Percentiles rank a stretch among this genome's conserved stretches.
Evolutionary conservation across 2,888 invertebrate genomes (phyloP).

Genomic region (Tenodera sinensis): DNA sequence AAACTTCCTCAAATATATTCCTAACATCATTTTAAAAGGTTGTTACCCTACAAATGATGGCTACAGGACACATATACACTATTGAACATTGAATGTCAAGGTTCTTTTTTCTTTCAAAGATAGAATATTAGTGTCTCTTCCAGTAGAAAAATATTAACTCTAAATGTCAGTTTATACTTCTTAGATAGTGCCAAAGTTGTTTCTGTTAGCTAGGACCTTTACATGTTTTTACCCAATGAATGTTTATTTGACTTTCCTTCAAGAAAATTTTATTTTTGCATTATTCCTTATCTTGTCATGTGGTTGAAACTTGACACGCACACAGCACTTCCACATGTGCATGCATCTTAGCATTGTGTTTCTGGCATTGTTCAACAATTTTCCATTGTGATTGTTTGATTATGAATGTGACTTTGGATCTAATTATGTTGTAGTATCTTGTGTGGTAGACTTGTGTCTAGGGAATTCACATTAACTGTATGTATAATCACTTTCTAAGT

Average conservation of each 20-base stretch:
- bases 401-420: neutral
- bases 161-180: neutral
- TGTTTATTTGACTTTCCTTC: neutral
- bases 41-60: too few relatives aligned
- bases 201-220: neutral
- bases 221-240: neutral
- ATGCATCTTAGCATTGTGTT: neutral
- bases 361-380: neutral
- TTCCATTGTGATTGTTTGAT: neutral
- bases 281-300: neutral
- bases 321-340: neutral
- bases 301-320: neutral
- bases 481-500: too few relatives aligned
- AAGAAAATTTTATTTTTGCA: neutral
- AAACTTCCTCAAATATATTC: too few relatives aligned
- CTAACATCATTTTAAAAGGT: too few relatives aligned
- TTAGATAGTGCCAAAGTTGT: neutral
- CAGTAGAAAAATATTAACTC: too few relatives aligned
- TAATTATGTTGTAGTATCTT: neutral
- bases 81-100: too few relatives aligned
- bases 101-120: too few relatives aligned
- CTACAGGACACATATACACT: too few relatives aligned
- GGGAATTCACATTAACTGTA: too few relatives aligned
- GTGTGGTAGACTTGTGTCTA: neutral
- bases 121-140: too few relatives aligned